Evolutionary conservation across 2,888 invertebrate species (phyloP), one percentile per base, ranked within the genome.

Genomic region (Mesorhabditis spiculigera): DNA sequence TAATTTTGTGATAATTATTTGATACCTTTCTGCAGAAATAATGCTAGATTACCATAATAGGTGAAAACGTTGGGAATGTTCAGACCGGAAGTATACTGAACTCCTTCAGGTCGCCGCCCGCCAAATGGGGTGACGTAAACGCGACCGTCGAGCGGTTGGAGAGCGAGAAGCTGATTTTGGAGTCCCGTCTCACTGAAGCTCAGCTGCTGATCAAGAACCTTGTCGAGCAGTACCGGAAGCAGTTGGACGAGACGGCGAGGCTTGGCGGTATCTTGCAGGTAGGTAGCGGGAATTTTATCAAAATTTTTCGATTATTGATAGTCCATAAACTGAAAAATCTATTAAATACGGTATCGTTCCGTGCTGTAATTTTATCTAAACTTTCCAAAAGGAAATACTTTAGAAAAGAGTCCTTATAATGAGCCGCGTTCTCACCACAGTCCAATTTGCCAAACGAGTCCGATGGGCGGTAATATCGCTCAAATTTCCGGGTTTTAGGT

Each of bases 141-240:
- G 61, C 70, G n/a, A 63, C 68, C 3, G 63, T 74, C 5, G 74
- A 74, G 28, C n/a, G 74, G 63, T 45, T 74, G 4, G 74, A 74
- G 43, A 71, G 71, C n/a, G 72, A 74, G 63, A 74, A 74, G 63
- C 68, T 74, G 6, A 63, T 74, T 41, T 67, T 74, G 43, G 74
- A 74, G 65, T 45, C 70, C 28, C 66, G 74, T 28, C 71, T 74
- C 28, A 64, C 74, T 45, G 72, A 74, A 44, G 68, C 72, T 5
- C 74, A 74, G 42, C 64, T 67, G 43, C 43, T 72, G 16, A 72
- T 74, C 67, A 74, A 72, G 66, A 72, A 72, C 45, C 66, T 74
- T 16, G 72, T 74, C 4, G 74, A 74, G 13, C 71, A 74, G 66
- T 74, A 71, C 69, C 72, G 70, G 63, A 68, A 63, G n/a, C 71